phyloP scores from a whole-genome alignment of 1,140 invertebrate genomes.

The Caenorhabditis briggsae region DNA sequence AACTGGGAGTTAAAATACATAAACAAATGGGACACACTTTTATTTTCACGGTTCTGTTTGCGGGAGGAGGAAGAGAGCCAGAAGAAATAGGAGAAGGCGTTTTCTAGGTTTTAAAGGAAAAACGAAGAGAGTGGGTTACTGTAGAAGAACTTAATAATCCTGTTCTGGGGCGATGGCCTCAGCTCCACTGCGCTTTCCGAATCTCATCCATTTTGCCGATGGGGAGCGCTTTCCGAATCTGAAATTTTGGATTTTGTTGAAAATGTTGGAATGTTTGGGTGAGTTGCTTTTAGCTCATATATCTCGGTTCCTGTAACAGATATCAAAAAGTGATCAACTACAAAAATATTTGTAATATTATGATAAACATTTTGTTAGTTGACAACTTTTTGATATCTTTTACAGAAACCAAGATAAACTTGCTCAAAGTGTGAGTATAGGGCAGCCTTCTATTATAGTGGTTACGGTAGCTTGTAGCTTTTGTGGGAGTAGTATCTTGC shows the following conservation, averaged over 20 bases:
- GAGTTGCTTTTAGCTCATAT: not conserved
- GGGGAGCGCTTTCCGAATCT: slow-evolving; percentile 63
- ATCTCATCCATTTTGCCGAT: slow-evolving; percentile 63
- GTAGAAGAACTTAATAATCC: not conserved
- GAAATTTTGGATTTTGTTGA: not conserved
- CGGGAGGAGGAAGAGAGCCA: not conserved
- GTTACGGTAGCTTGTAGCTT: no score
- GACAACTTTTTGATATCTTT: no score
- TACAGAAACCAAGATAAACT: no score
- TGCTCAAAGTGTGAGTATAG: no score
- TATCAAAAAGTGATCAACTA: no score
- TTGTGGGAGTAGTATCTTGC: no score
- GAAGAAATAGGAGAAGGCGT: not conserved
- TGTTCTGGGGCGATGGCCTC: slow-evolving; percentile 23
- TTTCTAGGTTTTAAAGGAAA: not conserved
- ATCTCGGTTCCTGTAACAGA: no score
- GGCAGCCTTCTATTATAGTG: no score
- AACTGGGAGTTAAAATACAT: not conserved
- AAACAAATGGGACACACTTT: slow-evolving; percentile 23
- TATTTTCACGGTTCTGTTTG: not conserved
- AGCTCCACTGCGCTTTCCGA: slow-evolving; percentile 54
- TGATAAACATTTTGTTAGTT: no score
- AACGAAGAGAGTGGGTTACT: not conserved
- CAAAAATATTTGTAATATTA: no score
- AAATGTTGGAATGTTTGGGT: not conserved